phyloP scores from a whole-genome alignment of 2,888 invertebrate genomes.

The Hydrotaea diabolus region DNA sequence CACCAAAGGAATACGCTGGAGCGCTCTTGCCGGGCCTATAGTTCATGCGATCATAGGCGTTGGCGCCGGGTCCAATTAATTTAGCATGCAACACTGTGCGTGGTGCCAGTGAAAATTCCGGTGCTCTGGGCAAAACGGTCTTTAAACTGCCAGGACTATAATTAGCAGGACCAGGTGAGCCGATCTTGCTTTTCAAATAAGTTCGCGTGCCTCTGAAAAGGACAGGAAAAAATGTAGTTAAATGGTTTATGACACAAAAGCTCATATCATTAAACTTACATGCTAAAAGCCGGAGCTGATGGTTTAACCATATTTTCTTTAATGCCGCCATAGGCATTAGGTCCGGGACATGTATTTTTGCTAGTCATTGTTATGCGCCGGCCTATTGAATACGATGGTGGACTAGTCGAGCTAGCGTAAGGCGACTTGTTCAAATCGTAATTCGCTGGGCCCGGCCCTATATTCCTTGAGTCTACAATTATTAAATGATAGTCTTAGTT shows the following conservation, averaged over 20 bases:
- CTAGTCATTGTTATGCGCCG: slow-evolving; percentile 72
- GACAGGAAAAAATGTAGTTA: background rate
- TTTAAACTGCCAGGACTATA: slow-evolving; percentile 74
- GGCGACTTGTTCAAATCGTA: slow-evolving; percentile 74
- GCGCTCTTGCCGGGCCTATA: slow-evolving; percentile 76
- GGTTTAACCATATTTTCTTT: slow-evolving; percentile 72
- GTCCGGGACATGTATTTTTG: slow-evolving; percentile 74
- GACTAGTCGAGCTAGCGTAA: slow-evolving; percentile 71
- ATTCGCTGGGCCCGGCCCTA: slow-evolving; percentile 78
- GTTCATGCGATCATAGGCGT: slow-evolving; percentile 75
- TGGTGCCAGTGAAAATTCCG: slow-evolving; percentile 74
- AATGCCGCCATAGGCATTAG: slow-evolving; percentile 75
- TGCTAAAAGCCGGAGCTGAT: slow-evolving; percentile 75
- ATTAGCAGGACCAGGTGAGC: slow-evolving; percentile 79
- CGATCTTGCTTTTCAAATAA: slow-evolving; percentile 50
- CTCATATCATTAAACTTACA: slow-evolving; percentile 71
- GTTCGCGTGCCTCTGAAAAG: slow-evolving; percentile 73
- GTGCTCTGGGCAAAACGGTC: slow-evolving; percentile 70
- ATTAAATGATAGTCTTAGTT: background rate
- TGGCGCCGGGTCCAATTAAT: slow-evolving; percentile 74
- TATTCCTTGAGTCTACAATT: slow-evolving; percentile 71
- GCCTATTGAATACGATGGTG: slow-evolving; percentile 83
- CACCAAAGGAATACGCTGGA: slow-evolving; percentile 77
- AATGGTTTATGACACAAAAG: background rate
- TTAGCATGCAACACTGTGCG: slow-evolving; percentile 62